A percentile compares a stretch with the other conserved stretches of the same genome.
phyloP scores from a whole-genome alignment of 2,888 invertebrate genomes.

The Maniola hyperantus region DNA sequence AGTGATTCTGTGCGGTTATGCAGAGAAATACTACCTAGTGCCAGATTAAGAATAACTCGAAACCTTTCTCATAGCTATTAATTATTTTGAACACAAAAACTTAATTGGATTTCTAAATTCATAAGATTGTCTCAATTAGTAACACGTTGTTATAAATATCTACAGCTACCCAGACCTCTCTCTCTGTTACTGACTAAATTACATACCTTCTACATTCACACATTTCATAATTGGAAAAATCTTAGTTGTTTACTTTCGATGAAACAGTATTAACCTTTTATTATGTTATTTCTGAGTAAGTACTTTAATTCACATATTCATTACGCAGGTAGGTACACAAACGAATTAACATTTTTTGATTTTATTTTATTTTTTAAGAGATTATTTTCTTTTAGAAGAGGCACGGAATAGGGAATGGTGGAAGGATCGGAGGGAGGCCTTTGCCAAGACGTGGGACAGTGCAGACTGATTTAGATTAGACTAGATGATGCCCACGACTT shows the following conservation, averaged over 20 bases:
- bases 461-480: too few relatives aligned
- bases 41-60: too few relatives aligned
- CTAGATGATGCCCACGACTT: too few relatives aligned
- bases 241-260: not conserved
- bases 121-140: constrained; percentile 10
- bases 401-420: too few relatives aligned
- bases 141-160: not conserved
- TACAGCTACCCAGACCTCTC: not conserved
- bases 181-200: not conserved
- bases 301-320: not conserved
- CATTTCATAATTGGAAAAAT: not conserved
- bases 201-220: not conserved
- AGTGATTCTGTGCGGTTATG: too few relatives aligned
- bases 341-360: not conserved
- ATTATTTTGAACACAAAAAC: constrained; percentile 8
- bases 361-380: not conserved
- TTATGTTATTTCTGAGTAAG: constrained; percentile 22
- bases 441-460: too few relatives aligned
- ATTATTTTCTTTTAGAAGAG: too few relatives aligned
- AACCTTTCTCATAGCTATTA: not conserved
- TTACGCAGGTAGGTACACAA: not conserved
- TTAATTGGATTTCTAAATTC: constrained; percentile 13
- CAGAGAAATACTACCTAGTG: too few relatives aligned
- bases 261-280: not conserved
- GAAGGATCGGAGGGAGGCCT: too few relatives aligned